Percentiles rank a stretch among this genome's conserved stretches.
Conservation (phyloP, 2,113 vertebrate genomes). For the Hippocampus abdominalis region DNA sequence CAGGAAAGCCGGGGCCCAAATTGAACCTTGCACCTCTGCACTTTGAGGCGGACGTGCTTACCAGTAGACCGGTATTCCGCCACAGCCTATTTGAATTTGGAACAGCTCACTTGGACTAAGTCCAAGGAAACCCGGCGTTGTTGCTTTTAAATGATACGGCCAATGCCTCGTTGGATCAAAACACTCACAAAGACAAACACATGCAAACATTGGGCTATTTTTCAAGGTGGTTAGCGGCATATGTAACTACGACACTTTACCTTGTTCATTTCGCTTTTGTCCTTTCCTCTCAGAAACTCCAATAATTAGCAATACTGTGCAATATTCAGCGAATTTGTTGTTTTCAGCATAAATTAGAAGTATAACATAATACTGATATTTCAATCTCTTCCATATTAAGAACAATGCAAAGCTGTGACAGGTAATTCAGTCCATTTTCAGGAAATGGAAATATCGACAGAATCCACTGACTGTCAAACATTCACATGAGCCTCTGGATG, state of each 20-base stretch:
- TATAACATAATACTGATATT: not conserved
- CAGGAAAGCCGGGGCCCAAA: too few species aligned
- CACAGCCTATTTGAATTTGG: constrained; percentile 24
- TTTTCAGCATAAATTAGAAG: not conserved
- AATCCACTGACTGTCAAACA: not conserved
- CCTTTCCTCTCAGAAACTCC: not conserved
- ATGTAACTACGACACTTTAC: not conserved
- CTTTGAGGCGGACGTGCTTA: too few species aligned
- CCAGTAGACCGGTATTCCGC: too few species aligned
- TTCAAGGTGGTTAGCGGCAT: not conserved
- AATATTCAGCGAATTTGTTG: not conserved
- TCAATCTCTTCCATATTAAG: not conserved
- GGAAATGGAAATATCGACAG: not conserved
- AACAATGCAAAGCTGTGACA: not conserved
- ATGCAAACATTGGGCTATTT: not conserved
- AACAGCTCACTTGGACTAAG: constrained; percentile 22
- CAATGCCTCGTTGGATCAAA: constrained; percentile 2
- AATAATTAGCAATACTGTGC: not conserved
- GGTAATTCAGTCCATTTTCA: not conserved
- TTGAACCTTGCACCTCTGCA: too few species aligned
- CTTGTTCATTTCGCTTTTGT: not conserved
- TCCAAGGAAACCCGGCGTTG: constrained; percentile 21
- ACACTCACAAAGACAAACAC: not conserved
- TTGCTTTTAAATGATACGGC: constrained; percentile 35
- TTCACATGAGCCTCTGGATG: not conserved